Evolutionary conservation across 1,140 invertebrate genomes (phyloP), one percentile per base, ranked within the genome.

Genomic region (Tetramorium alpestre): DNA sequence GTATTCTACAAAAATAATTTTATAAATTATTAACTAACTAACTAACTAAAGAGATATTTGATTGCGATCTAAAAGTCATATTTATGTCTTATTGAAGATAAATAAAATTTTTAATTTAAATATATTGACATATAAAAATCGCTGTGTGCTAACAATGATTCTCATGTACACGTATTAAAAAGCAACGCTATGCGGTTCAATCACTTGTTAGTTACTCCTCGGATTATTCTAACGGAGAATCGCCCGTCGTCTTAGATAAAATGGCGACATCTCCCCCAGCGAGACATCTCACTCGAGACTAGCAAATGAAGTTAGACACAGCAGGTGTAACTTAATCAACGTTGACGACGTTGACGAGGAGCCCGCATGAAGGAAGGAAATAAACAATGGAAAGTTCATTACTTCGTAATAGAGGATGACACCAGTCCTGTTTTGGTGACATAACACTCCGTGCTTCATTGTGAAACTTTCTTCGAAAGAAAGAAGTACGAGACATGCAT

Each of bases 261-360:
- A 73, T 60, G 64, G 8, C 47, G 33, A 62, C 10, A 10, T 47
- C 38, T 84, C 54, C 13, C 69, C 18, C 18, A 41, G 38, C 51
- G 70, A 75, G 33, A 65, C 60, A 67, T 75, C 72, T 60, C 44
- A 44, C 67, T 88, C 5, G 16, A 47, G 54, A 51, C n/a, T 25
- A 18, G 54, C 28, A 78, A 88, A 88, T 72, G 64, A 88, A 88
- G 60, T 88, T 84, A 89, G 67, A 47, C 64, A 75, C 54, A 58
- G 49, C 70, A 88, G 87, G 80, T 89, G 65, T 62, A 70, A 70
- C 62, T 69, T 88, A 78, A 88, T 89, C 67, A 88, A 62, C 51
- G 44, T 47, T n/a, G 73, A 77, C 38, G 86, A 84, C 62, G 54
- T 72, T 88, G 86, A 73, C 58, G 54, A 69, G n/a, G 38, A 56